Evolutionary conservation across 1,140 invertebrate genomes (phyloP).

Genomic region (Sitodiplosis mosellana): DNA sequence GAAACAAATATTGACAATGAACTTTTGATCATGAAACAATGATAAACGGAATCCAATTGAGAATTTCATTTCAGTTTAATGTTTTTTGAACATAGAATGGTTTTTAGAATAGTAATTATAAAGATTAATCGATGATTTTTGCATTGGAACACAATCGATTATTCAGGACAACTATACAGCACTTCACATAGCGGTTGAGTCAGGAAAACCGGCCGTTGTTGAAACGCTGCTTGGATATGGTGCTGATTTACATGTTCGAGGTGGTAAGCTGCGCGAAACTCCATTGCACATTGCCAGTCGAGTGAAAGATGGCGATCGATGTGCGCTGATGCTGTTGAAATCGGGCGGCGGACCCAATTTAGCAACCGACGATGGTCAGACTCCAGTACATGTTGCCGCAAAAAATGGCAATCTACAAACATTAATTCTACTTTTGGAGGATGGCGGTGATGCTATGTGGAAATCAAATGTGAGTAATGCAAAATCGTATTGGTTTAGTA

Average conservation of each 20-base stretch:
- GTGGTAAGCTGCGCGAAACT: slow-evolving; percentile 72
- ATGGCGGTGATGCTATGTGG: slow-evolving; percentile 73
- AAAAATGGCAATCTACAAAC: slow-evolving; percentile 74
- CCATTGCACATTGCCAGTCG: slow-evolving; percentile 89
- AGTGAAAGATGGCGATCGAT: slow-evolving; percentile 83
- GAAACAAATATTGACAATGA: too few relatives aligned
- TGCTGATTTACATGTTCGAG: slow-evolving; percentile 89
- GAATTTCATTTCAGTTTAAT: too few relatives aligned
- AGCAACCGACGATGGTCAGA: slow-evolving; percentile 80
- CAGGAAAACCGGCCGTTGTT: slow-evolving; percentile 85
- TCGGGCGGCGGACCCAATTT: slow-evolving; percentile 92
- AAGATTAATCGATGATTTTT: not conserved
- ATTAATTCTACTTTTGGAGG: slow-evolving; percentile 67
- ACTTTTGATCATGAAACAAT: slow-evolving; percentile 2
- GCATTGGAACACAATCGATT: not conserved
- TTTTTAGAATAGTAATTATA: not conserved
- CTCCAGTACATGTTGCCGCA: slow-evolving; percentile 81
- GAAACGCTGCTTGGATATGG: slow-evolving; percentile 92
- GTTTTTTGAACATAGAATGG: too few relatives aligned
- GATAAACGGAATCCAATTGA: not conserved
- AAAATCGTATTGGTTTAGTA: not conserved
- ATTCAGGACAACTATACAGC: slow-evolving; percentile 93
- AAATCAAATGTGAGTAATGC: slow-evolving; percentile 59
- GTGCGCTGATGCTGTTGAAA: slow-evolving; percentile 92
- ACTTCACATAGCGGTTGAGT: slow-evolving; percentile 96